phyloP scores from a whole-genome alignment of 2,888 invertebrate genomes.

The Deladenus siricidicola region DNA sequence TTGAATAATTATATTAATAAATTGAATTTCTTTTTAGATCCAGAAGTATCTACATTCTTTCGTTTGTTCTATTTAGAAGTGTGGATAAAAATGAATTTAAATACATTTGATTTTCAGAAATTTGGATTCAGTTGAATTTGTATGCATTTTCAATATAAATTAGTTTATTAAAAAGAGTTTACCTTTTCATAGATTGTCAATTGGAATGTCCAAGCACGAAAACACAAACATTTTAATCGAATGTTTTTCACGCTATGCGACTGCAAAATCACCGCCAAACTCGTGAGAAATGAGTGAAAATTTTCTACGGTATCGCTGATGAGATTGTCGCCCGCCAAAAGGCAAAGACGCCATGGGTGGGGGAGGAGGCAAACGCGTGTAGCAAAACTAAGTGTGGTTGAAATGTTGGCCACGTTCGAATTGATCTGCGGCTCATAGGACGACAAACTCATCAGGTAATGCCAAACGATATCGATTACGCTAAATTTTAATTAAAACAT shows the following conservation, averaged over 20 bases:
- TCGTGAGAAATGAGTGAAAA: conserved; percentile 47
- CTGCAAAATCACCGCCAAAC: conserved; percentile 46
- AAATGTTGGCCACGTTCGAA: conserved; percentile 22
- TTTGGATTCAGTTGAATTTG: no score
- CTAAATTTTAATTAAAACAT: no score
- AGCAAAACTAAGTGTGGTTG: conserved; percentile 20
- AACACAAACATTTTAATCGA: conserved; percentile 41
- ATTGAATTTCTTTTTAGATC: no score
- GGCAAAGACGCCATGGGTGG: conserved; percentile 49
- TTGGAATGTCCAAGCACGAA: conserved; percentile 52
- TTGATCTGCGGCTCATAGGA: conserved; percentile 40
- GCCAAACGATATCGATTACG: conserved; percentile 90
- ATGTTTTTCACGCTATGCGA: conserved; percentile 40
- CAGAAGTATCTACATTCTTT: no score
- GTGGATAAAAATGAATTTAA: no score
- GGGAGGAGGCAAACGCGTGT: conserved; percentile 36
- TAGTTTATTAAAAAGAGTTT: conserved; percentile 2
- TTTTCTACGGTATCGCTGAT: conserved; percentile 41
- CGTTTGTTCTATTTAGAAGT: no score
- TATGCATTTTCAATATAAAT: conserved; percentile 1
- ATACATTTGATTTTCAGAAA: no score
- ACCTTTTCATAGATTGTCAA: conserved; percentile 51
- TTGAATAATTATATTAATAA: no score
- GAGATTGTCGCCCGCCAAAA: conserved; percentile 37
- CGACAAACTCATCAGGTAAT: conserved; percentile 61